Evolutionary conservation across 2,888 invertebrate genomes (phyloP).

Genomic region (Peribatodes rhomboidaria): DNA sequence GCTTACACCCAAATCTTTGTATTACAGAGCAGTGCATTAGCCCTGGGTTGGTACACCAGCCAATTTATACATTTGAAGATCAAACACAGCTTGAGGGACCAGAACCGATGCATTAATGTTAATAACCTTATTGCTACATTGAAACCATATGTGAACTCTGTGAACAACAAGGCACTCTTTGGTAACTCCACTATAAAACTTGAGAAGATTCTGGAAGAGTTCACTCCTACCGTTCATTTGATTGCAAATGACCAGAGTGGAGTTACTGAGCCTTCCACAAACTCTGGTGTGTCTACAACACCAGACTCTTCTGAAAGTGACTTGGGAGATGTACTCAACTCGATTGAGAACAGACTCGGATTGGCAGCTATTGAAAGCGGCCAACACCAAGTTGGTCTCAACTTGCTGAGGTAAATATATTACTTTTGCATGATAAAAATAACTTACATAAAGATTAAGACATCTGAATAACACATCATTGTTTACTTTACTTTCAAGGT

Average conservation of each 20-base stretch:
- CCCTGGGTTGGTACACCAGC: conserved; percentile 88
- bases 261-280: conserved; percentile 40
- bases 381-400: conserved; percentile 83
- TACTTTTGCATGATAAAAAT: neutral
- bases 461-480: no score
- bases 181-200: conserved; percentile 60
- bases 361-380: conserved; percentile 87
- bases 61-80: conserved; percentile 82
- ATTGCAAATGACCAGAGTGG: conserved; percentile 73
- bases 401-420: conserved; percentile 79
- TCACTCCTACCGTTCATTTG: conserved; percentile 71
- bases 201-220: conserved; percentile 60
- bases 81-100: conserved; percentile 58
- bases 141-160: conserved; percentile 60
- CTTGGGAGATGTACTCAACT: conserved; percentile 85
- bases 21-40: conserved; percentile 86
- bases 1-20: conserved; percentile 2
- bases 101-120: conserved; percentile 52
- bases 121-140: conserved; percentile 61
- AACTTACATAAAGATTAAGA: no score
- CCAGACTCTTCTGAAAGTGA: conserved; percentile 68
- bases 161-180: conserved; percentile 58
- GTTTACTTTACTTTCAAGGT: conserved; percentile 58
- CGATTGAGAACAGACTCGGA: conserved; percentile 87
- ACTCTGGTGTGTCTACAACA: conserved; percentile 46